Evolutionary conservation across 2,888 invertebrate genomes (phyloP).

Genomic region (Arge pagana): DNA sequence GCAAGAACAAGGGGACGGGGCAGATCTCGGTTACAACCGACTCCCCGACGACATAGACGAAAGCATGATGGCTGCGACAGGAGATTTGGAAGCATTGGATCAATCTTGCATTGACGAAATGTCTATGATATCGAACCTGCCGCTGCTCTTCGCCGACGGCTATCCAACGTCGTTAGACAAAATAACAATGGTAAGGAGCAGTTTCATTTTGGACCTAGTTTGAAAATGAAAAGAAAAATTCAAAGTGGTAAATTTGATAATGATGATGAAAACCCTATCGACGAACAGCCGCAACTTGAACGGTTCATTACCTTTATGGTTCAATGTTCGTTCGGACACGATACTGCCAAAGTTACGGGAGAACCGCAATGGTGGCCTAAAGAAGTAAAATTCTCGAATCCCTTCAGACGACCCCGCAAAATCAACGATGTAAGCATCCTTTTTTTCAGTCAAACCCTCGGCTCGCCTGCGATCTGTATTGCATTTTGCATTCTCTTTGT

Average conservation of each 20-base stretch:
- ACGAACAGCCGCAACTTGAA: slow-evolving; percentile 63
- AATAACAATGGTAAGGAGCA: slow-evolving; percentile 63
- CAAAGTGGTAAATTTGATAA: background rate
- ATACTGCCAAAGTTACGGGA: slow-evolving; percentile 61
- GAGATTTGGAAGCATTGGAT: slow-evolving; percentile 39
- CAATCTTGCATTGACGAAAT: slow-evolving; percentile 44
- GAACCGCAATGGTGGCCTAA: slow-evolving; percentile 76
- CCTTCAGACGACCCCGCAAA: slow-evolving; percentile 64
- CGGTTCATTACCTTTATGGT: slow-evolving; percentile 77
- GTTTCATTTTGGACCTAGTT: too few species aligned
- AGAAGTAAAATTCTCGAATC: slow-evolving; percentile 69
- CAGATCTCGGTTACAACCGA: slow-evolving; percentile 45
- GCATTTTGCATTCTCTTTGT: slow-evolving; percentile 8
- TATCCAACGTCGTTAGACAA: slow-evolving; percentile 71
- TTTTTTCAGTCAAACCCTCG: background rate
- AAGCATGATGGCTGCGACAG: slow-evolving; percentile 46
- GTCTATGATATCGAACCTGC: slow-evolving; percentile 73
- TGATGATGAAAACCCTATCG: slow-evolving; percentile 14
- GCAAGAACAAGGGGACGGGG: slow-evolving; percentile 49
- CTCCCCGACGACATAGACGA: slow-evolving; percentile 42
- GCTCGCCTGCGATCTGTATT: too few species aligned
- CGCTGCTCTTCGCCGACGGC: slow-evolving; percentile 72
- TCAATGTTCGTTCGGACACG: slow-evolving; percentile 73
- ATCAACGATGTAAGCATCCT: slow-evolving; percentile 56
- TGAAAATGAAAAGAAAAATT: too few species aligned